Evolutionary conservation across 2,888 invertebrate genomes (phyloP), one percentile per base, ranked within the genome.

Genomic region (Dione juno): DNA sequence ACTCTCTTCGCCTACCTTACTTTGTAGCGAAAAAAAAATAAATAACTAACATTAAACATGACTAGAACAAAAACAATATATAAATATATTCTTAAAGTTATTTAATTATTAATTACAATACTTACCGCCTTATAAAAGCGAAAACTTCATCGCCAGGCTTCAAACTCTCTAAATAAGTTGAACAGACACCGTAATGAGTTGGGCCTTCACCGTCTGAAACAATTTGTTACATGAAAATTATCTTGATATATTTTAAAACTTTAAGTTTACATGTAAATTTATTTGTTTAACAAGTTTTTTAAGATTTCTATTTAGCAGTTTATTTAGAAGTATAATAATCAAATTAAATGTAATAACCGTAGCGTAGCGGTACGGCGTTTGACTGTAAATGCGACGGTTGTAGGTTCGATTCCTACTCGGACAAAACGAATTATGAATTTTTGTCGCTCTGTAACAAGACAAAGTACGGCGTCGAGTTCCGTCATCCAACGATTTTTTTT

Each of bases 131-230:
- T 63, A 97, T 95, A 84, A 97, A 98, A 76, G 96, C 93, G 77
- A 94, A 94, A 0, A 97, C 88, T 73, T 96, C 94, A 73, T 96
- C 95, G 1, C 95, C 95, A 5, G 94, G 92, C 40, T 94, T 91
- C 58, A 96, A 86, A 70, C 95, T 94, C 82, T 96, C 95, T 74
- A 99, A 92, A 88, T 98, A 99, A 84, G 97, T 98, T 50, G 98
- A 98, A 84, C 98, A 98, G 5, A 99, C 98, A 13, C 99, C 99
- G 80, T 96, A 97, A 85, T 98, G 98, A 40, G 95, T 87, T 5
- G 96, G 95, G 6, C 97, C 97, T 73, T 94, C 92, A 6, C 97
- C 97, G 89, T 96, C 98, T 96, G 81, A 28, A 81, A 83, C 68
- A 19, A 59, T 67, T 28, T 50, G 9, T 53, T 67, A 13, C 45